Evolutionary conservation across 2,113 vertebrate genomes (phyloP), one percentile per base, ranked within the genome.

Genomic region (Heterotis niloticus): DNA sequence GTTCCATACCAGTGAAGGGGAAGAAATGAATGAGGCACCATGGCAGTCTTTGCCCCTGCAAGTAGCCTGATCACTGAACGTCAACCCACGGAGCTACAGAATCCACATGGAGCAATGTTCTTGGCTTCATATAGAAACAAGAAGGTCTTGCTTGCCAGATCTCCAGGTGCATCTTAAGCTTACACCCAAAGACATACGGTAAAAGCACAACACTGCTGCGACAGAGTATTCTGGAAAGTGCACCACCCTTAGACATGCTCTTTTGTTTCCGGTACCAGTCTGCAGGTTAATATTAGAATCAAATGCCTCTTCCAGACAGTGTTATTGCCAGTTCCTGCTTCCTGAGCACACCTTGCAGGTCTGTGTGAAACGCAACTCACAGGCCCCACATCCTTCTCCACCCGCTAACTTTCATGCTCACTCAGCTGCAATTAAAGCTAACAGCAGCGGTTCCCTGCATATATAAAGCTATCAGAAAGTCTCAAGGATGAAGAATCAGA

Each of bases 341-440:
- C 69, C 69, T 7, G 7, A 14, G 5, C n/a, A 54, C 51, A 72
- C 68, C 68, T 52, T 12, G 51, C 59, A 44, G 64, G 64, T n/a
- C 13, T 34, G 54, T 14, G 69, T 12, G 54, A 52, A 72, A 52
- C 29, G 23, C n/a, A 52, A 51, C 26, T 17, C 13, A 51, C 29
- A 70, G 44, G 34, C n/a, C 34, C 69, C 54, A 23, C 69, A 18
- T 72, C 20, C n/a, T 23, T 72, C 69, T 71, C 13, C 18, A 54
- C 7, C 69, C 69, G 5, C 69, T 72, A 44, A 72, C n/a, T 72
- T 51, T 72, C 69, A 72, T 28, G 34, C 69, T 52, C 59, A 62
- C 59, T 62, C 14, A 3, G 20, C 59, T 62, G 59, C 11, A 62
- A 62, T 62, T 62, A 2, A 62, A 14, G 13, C 3, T 11, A 62